Evolutionary conservation across 2,797 vertebrate species (phyloP).

Genomic region (Poliocrania exsul): DNA sequence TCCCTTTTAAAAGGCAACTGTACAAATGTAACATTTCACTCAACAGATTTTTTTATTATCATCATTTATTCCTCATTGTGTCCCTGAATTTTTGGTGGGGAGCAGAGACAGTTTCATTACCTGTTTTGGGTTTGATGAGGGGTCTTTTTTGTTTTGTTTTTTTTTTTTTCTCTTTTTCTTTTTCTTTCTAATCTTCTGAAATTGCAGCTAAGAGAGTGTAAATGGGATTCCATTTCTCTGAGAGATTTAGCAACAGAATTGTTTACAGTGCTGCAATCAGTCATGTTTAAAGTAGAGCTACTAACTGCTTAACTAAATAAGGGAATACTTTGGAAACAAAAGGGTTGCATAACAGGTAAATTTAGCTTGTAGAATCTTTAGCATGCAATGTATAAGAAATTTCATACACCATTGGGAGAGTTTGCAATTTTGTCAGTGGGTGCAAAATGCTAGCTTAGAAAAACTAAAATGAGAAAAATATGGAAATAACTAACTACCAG

Average conservation of each 20-base stretch:
- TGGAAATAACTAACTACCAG: not conserved
- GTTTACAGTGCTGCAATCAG: conserved; percentile 46
- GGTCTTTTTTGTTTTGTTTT: not conserved
- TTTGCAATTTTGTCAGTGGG: not conserved
- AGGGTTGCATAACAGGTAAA: conserved; percentile 34
- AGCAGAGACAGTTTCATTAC: not conserved
- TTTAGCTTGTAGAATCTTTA: conserved; percentile 11
- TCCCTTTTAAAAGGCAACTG: not conserved
- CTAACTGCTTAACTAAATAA: conserved; percentile 47
- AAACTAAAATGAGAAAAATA: not conserved
- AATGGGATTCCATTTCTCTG: conserved; percentile 42
- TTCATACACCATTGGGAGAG: not conserved
- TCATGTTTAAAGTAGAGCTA: conserved; percentile 53
- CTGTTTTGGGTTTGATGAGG: not conserved
- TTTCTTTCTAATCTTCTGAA: not conserved
- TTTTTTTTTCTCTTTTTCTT: no score
- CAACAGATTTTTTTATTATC: not conserved
- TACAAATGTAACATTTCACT: not conserved
- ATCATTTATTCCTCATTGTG: not conserved
- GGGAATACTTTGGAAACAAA: conserved; percentile 45
- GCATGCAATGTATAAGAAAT: not conserved
- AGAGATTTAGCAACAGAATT: conserved; percentile 44
- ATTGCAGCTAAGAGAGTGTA: conserved; percentile 16
- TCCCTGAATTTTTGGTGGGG: not conserved
- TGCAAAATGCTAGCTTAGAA: not conserved